Base-by-base conservation (phyloP, 2,113 vertebrate species). In the Caloenas nicobarica region DNA sequence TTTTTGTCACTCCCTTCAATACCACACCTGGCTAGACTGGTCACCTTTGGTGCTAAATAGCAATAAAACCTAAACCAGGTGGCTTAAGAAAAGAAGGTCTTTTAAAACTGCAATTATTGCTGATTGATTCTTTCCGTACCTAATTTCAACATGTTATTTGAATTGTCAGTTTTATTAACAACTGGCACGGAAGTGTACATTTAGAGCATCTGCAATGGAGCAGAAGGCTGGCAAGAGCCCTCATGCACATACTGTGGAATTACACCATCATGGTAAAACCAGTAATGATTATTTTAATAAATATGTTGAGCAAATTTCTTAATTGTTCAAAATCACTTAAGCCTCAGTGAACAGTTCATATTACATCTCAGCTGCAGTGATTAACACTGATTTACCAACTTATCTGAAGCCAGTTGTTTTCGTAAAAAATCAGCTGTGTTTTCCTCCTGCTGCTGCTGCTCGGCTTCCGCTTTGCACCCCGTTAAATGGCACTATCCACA, bases 251-350 rank as follows among this genome's bases (percentile, higher is more conserved):
- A 69, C 60, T 38, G 54, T 65, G 56, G 89, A 81, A 89, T 93
- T 93, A 95, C 48, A 68, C 36, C 60, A 78, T 87, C 81, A 87
- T 26, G 24, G 50, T 51, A 91, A 92, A 91, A 84, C 5, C 57
- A 84, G 74, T 78, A 94, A 93, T 88, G 72, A 92, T 91, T 89
- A 73, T 90, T 92, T 97, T 95, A 93, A 96, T 91, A 97, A 94
- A 94, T 85, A 96, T 54, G 44, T 94, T 88, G 46, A 95, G 79
- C 33, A 92, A 91, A 95, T 93, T 93, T 94, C 61, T 92, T 96
- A 97, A 97, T 94, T 94, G 90, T 92, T 95, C 92, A 91, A 65
- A 94, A 96, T 96, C 83, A 93, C 90, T 95, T 93, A 93, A 93
- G 90, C 88, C 61, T 97, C 62, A 79, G 46, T 78, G 64, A 90